Evolutionary conservation across 2,888 invertebrate species (phyloP).

Genomic region (Siphlonurus alternatus): DNA sequence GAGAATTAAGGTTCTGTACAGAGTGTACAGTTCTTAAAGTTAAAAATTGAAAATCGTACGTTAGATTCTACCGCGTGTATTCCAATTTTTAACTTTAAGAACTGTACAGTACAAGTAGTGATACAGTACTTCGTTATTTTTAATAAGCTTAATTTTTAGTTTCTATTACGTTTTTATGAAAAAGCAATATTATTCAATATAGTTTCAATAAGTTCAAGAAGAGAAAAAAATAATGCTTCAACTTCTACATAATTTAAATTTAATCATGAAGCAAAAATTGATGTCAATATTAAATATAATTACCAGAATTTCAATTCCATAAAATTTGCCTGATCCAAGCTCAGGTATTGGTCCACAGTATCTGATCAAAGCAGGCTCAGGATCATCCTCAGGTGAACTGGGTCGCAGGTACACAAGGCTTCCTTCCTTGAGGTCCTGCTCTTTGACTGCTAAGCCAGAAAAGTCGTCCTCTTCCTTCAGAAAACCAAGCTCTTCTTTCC

Average conservation of each 20-base stretch:
- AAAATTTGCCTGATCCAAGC: neutral
- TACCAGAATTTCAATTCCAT: neutral
- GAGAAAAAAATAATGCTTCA: no score
- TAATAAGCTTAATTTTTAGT: neutral
- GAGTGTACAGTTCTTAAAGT: no score
- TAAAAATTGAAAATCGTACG: no score
- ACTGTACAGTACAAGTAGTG: neutral
- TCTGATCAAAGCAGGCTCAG: conserved; percentile 1
- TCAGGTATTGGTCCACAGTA: neutral
- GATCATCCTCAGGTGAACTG: neutral
- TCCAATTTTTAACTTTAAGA: no score
- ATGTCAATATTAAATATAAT: neutral
- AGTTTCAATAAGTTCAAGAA: no score
- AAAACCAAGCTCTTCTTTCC: neutral
- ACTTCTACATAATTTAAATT: no score
- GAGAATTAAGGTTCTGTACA: no score
- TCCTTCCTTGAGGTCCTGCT: neutral
- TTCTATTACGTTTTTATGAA: no score
- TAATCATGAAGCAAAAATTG: no score
- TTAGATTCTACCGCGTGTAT: no score
- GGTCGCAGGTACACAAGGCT: neutral
- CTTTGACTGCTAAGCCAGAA: neutral
- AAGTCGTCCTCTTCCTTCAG: neutral
- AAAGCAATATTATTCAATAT: no score
- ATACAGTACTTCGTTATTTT: neutral